These are phyloP conservation scores for Bovichtus diacanthus DNA, from an alignment of 2,797 vertebrate genomes.

Conservation along the genomic window DNA sequence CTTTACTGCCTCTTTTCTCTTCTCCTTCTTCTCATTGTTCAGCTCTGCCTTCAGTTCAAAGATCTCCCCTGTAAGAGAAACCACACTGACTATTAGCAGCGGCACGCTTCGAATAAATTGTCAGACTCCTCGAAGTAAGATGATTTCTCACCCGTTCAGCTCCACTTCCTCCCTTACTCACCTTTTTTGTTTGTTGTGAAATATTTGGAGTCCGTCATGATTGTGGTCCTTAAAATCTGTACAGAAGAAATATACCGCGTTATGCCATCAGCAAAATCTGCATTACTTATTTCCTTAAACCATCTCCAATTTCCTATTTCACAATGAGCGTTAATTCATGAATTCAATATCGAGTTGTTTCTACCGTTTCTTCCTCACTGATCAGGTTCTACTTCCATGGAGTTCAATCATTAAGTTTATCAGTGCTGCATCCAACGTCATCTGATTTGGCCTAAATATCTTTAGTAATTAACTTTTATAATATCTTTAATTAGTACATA, in stretches of 20 bases:
- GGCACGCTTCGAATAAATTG: background rate
- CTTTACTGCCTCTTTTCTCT: slow-evolving; percentile 98
- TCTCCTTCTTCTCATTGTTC: slow-evolving; percentile 99
- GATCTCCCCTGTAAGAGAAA: slow-evolving; percentile 91
- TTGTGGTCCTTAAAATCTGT: slow-evolving; percentile 81
- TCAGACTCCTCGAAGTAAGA: background rate
- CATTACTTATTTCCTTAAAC: background rate
- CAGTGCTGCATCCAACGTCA: background rate
- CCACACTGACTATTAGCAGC: background rate
- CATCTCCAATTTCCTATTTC: background rate
- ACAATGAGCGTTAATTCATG: background rate
- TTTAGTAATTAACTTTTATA: background rate
- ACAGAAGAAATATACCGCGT: slow-evolving; percentile 32
- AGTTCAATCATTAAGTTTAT: background rate
- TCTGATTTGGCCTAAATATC: background rate
- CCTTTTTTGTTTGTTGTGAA: slow-evolving; percentile 99
- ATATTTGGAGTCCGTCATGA: slow-evolving; percentile 99
- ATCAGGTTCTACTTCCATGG: background rate
- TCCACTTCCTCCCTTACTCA: slow-evolving; percentile 63
- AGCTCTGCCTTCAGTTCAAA: slow-evolving; percentile 99
- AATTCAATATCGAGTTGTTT: background rate
- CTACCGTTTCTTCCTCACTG: background rate
- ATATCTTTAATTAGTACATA: background rate
- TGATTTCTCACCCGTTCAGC: background rate
- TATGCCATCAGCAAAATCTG: background rate